Conservation (phyloP, 2,888 invertebrate species). For the Brenthis ino region DNA sequence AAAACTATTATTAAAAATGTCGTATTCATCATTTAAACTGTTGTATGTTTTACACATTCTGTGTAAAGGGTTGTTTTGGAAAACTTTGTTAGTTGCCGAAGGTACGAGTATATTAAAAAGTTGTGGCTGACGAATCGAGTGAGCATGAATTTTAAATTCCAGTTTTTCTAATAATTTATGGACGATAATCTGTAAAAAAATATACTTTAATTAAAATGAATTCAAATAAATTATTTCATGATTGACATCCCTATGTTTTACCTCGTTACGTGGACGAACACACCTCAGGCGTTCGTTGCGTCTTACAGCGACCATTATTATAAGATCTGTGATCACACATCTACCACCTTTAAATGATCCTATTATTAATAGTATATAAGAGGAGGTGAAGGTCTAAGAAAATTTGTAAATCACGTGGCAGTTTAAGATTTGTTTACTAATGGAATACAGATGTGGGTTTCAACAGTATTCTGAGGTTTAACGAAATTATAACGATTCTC, state of each 20-base stretch:
- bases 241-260: slow-evolving; percentile 53
- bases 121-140: too few species aligned
- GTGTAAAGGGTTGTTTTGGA: not conserved
- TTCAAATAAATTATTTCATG: slow-evolving; percentile 1
- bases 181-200: not conserved
- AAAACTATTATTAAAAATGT: too few species aligned
- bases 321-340: slow-evolving; percentile 68
- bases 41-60: too few species aligned
- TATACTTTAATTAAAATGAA: not conserved
- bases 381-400: slow-evolving; percentile 48
- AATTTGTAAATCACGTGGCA: slow-evolving; percentile 56
- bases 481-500: slow-evolving; percentile 57
- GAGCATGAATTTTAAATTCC: too few species aligned
- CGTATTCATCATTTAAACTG: too few species aligned
- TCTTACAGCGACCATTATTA: slow-evolving; percentile 65
- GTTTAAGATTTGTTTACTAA: slow-evolving; percentile 74
- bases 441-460: slow-evolving; percentile 76
- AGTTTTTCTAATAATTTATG: too few species aligned
- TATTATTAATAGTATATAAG: slow-evolving; percentile 50
- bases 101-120: too few species aligned
- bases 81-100: too few species aligned
- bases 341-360: slow-evolving; percentile 53
- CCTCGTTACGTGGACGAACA: slow-evolving; percentile 68
- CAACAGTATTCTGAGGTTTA: slow-evolving; percentile 69
- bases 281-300: slow-evolving; percentile 76